Conservation (phyloP, 2,113 vertebrate species). For the Irena cyanogastra region DNA sequence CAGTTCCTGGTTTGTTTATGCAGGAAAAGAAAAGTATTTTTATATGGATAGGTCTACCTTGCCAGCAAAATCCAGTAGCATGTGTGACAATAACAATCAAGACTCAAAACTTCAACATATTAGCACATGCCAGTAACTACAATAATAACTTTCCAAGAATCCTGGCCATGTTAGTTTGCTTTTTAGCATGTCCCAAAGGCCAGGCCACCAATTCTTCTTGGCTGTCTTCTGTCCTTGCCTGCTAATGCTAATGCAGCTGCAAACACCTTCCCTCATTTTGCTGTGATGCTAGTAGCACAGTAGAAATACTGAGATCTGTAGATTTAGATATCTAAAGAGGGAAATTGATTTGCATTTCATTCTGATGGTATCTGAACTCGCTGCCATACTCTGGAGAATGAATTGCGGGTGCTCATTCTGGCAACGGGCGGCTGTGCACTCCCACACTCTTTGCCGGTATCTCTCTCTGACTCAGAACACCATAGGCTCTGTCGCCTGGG, state of each 20-base stretch:
- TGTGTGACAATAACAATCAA: neutral
- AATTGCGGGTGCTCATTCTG: neutral
- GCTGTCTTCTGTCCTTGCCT: neutral
- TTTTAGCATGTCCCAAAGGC: neutral
- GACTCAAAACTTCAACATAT: neutral
- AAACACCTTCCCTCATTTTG: neutral
- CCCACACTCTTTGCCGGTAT: neutral
- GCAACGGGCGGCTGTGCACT: rapidly evolving
- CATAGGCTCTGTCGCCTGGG: neutral
- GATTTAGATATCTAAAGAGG: neutral
- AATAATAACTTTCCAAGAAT: neutral
- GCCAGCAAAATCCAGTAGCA: neutral
- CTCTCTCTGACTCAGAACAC: neutral
- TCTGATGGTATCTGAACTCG: neutral
- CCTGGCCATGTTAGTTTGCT: neutral
- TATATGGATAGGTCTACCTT: neutral
- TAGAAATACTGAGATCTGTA: neutral
- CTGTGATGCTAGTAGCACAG: neutral
- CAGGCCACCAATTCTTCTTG: neutral
- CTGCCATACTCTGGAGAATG: neutral
- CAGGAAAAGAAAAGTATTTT: neutral
- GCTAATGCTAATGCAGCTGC: neutral
- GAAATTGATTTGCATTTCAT: neutral
- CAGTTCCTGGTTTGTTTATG: neutral
- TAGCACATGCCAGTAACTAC: neutral